These are phyloP conservation scores for Ryuthela nishihirai DNA, from an alignment of 2,888 invertebrate species.

Conservation along the genomic window DNA sequence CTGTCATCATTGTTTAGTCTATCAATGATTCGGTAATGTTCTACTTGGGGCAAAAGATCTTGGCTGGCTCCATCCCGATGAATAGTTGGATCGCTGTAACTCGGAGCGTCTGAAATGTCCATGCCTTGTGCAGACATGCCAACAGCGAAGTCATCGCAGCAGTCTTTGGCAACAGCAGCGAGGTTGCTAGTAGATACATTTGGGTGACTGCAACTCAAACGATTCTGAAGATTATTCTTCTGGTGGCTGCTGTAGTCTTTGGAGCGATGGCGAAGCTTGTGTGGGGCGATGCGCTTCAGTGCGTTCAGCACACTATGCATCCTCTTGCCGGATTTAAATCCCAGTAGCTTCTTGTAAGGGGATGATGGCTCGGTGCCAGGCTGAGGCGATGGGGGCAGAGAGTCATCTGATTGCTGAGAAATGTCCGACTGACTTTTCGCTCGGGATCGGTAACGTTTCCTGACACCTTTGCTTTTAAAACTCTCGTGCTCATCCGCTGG, in stretches of 20 bases:
- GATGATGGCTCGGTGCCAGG: constrained; percentile 11
- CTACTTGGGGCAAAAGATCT: too few species aligned
- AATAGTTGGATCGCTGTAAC: constrained; percentile 30
- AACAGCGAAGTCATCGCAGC: constrained; percentile 7
- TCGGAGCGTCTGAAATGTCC: constrained; percentile 9
- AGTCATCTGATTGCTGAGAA: not conserved
- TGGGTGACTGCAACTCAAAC: constrained; percentile 42
- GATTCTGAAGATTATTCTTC: constrained; percentile 25
- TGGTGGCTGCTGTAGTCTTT: constrained; percentile 11
- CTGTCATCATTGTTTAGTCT: too few species aligned
- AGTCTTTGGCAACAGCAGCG: constrained; percentile 21
- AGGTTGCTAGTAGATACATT: constrained; percentile 41
- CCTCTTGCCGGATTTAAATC: constrained; percentile 30
- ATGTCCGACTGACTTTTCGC: constrained; percentile 33
- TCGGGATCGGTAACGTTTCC: constrained; percentile 23
- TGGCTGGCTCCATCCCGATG: too few species aligned
- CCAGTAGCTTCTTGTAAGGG: constrained; percentile 21
- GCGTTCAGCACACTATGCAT: constrained; percentile 38
- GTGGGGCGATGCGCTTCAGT: constrained; percentile 33
- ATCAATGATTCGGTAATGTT: too few species aligned
- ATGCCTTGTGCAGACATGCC: not conserved
- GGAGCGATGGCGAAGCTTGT: constrained; percentile 15
- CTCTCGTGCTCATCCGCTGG: too few species aligned
- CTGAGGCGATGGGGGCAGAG: constrained; percentile 5
- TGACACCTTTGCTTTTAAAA: too few species aligned